A percentile compares a stretch with the other conserved stretches of the same genome.
These are phyloP conservation scores for Ophion ellenae DNA, from an alignment of 2,888 invertebrate genomes.

Conservation along the genomic window DNA sequence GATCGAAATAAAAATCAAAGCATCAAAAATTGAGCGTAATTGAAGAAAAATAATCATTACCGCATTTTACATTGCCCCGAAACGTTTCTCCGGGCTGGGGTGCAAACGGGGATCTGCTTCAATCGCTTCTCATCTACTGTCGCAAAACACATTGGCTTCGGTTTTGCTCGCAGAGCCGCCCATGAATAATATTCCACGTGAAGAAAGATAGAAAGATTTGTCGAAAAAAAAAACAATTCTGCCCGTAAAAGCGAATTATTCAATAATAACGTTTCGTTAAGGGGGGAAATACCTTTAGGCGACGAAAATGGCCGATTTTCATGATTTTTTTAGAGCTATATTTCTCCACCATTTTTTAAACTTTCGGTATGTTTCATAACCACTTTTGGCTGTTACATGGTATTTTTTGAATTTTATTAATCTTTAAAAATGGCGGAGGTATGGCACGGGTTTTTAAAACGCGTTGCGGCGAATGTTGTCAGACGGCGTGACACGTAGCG, in stretches of 20 bases:
- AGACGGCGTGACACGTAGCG: too few relatives aligned
- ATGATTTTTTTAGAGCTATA: too few relatives aligned
- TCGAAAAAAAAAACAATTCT: neutral
- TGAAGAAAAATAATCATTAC: neutral
- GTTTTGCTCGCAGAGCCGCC: neutral
- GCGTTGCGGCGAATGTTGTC: too few relatives aligned
- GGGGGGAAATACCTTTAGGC: too few relatives aligned
- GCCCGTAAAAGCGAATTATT: neutral
- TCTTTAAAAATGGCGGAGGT: too few relatives aligned
- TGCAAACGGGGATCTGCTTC: slow-evolving; percentile 22
- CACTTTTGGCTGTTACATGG: too few relatives aligned
- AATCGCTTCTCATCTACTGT: slow-evolving; percentile 28
- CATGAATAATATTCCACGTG: neutral
- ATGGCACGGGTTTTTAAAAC: too few relatives aligned
- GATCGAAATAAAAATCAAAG: neutral
- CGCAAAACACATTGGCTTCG: slow-evolving; percentile 18
- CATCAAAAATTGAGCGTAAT: neutral
- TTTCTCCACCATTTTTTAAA: too few relatives aligned
- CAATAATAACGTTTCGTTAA: neutral
- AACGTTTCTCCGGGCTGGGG: neutral
- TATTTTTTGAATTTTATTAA: too few relatives aligned
- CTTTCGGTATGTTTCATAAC: too few relatives aligned
- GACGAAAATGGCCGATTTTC: too few relatives aligned
- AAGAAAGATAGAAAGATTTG: slow-evolving; percentile 14
- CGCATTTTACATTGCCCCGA: slow-evolving; percentile 29